A percentile compares a stretch with the other conserved stretches of the same genome.
These are phyloP conservation scores for Asarcornis scutulata DNA, from an alignment of 2,113 vertebrate genomes.

Conservation along the genomic window DNA sequence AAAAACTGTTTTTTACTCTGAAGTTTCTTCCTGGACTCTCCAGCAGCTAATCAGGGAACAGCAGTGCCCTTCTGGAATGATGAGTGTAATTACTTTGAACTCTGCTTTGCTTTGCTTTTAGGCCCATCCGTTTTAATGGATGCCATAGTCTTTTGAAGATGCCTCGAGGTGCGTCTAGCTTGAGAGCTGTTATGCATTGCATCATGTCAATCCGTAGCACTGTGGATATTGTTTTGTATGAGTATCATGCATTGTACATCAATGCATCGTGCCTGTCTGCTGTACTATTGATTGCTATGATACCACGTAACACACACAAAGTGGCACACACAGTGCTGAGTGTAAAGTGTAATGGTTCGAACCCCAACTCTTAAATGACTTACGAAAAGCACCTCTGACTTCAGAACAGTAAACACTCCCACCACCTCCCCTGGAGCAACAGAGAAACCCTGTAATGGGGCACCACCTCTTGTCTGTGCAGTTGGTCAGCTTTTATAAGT, in stretches of 20 bases:
- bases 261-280: neutral
- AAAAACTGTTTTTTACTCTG: neutral
- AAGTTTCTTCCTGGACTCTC: neutral
- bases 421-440: neutral
- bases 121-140: neutral
- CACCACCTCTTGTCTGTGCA: neutral
- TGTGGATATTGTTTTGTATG: slow-evolving; percentile 21
- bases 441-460: neutral
- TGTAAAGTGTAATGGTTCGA: neutral
- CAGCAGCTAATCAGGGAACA: neutral
- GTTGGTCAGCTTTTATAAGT: neutral
- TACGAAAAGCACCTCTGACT: neutral
- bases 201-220: slow-evolving; percentile 49
- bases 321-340: rapidly evolving
- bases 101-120: slow-evolving; percentile 42
- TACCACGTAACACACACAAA: neutral
- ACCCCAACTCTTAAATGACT: neutral
- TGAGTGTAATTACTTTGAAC: neutral
- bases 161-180: slow-evolving; percentile 20
- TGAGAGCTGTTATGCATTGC: neutral
- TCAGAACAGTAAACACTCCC: neutral
- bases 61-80: neutral
- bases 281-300: slow-evolving; percentile 41
- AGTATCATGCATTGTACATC: neutral
- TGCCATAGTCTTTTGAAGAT: neutral